Percentiles rank a stretch among this genome's conserved stretches.
phyloP scores from a whole-genome alignment of 37 sponge, comb jelly and placozoan genomes.

The Geodia barretti region DNA sequence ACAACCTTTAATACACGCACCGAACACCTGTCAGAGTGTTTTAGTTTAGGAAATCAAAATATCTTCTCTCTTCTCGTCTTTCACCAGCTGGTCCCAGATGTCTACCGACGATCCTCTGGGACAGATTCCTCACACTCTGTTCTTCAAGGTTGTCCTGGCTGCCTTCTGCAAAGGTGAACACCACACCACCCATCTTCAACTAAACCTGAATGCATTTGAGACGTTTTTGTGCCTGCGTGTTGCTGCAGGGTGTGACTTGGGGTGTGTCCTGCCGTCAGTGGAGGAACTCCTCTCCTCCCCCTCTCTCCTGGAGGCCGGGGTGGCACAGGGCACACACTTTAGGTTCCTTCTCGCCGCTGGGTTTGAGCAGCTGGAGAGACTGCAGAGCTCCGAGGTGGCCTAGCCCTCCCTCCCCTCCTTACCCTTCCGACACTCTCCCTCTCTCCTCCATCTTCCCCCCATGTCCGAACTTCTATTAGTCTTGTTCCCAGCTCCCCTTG shows the following conservation, averaged over 20 bases:
- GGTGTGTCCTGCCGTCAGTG: constrained; percentile 15
- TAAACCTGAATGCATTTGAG: too few relatives aligned
- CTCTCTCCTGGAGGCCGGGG: constrained; percentile 28
- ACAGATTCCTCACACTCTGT: constrained; percentile 65
- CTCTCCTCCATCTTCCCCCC: too few relatives aligned
- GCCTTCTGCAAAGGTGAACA: constrained; percentile 38
- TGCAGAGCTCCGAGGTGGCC: background rate
- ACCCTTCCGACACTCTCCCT: background rate
- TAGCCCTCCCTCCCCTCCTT: background rate
- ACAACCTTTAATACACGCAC: background rate
- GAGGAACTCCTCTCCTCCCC: constrained; percentile 20
- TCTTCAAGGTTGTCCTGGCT: constrained; percentile 54
- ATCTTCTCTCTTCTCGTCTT: background rate
- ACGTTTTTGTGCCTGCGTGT: background rate
- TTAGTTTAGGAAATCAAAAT: background rate
- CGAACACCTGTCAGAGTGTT: background rate
- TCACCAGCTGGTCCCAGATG: constrained; percentile 57
- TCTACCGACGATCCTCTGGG: constrained; percentile 61
- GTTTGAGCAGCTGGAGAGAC: constrained; percentile 58
- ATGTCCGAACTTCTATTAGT: too few relatives aligned
- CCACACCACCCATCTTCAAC: too few relatives aligned
- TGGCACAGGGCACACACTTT: constrained; percentile 29
- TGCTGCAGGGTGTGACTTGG: constrained; percentile 21
- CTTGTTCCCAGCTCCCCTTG: too few relatives aligned
- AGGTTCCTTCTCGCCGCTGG: constrained; percentile 57